Evolutionary conservation across 2,113 vertebrate genomes (phyloP).

Genomic region (Otis tarda): DNA sequence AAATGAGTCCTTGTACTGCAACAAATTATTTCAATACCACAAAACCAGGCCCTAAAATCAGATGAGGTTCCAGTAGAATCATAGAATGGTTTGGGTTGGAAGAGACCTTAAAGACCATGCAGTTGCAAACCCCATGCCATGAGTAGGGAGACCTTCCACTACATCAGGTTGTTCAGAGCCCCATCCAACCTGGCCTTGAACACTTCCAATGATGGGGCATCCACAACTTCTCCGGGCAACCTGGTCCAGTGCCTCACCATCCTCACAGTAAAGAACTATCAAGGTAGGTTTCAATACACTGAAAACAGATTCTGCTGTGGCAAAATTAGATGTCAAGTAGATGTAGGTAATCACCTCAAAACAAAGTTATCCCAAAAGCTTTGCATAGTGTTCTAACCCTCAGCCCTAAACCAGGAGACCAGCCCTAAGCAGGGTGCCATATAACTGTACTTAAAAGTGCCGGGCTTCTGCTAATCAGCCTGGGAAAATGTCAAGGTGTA

Average conservation of each 20-base stretch:
- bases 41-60: not conserved
- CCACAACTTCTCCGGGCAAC: fast-evolving
- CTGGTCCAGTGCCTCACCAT: fast-evolving
- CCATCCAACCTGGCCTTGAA: fast-evolving
- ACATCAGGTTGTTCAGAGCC: fast-evolving
- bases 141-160: fast-evolving
- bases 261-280: too few species aligned
- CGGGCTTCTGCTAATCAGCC: not conserved
- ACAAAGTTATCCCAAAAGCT: not conserved
- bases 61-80: not conserved
- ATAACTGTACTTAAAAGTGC: not conserved
- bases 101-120: not conserved
- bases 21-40: not conserved
- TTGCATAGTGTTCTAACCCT: not conserved
- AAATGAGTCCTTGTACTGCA: not conserved
- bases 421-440: not conserved
- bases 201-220: not conserved
- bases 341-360: not conserved
- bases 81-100: not conserved
- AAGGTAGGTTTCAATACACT: not conserved
- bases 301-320: not conserved
- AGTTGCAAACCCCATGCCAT: fast-evolving
- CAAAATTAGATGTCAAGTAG: not conserved
- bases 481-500: not conserved
- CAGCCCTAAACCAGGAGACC: not conserved